Evolutionary conservation across 2,888 invertebrate species (phyloP).

Genomic region (Sphaerophoria rueppellii): DNA sequence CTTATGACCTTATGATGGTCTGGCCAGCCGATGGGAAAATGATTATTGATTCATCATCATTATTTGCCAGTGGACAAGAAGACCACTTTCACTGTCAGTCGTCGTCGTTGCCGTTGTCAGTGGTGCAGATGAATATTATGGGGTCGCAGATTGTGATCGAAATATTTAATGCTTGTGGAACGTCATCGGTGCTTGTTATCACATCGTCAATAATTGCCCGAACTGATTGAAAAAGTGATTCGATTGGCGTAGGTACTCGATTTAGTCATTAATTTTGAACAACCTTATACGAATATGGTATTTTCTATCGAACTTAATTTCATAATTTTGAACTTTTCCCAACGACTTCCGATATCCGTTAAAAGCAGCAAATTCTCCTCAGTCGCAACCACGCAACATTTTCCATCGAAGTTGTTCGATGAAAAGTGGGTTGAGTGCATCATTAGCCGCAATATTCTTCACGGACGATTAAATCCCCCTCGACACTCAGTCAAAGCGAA

Average conservation of each 20-base stretch:
- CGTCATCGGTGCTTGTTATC: constrained; percentile 56
- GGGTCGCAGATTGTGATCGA: constrained; percentile 19
- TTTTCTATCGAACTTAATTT: too few species aligned
- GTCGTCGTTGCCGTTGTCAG: too few species aligned
- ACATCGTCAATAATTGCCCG: neutral
- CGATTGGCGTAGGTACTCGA: neutral
- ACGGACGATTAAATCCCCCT: constrained; percentile 64
- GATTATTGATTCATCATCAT: constrained; percentile 69
- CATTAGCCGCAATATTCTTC: constrained; percentile 68
- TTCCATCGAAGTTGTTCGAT: constrained; percentile 55
- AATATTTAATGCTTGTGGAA: constrained; percentile 46
- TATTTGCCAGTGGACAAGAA: constrained; percentile 62
- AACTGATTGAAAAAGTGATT: constrained; percentile 3
- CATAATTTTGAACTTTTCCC: neutral
- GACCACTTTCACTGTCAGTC: constrained; percentile 65
- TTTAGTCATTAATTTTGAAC: neutral
- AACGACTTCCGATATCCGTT: neutral
- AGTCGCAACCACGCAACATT: constrained; percentile 42
- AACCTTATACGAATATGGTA: neutral
- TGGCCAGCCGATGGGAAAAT: constrained; percentile 63
- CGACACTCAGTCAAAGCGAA: constrained; percentile 6
- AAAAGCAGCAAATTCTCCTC: neutral
- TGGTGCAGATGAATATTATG: neutral
- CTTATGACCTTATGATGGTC: constrained; percentile 40
- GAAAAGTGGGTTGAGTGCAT: constrained; percentile 72